Evolutionary conservation across 2,797 vertebrate species (phyloP).

Genomic region (Zalophus californianus): DNA sequence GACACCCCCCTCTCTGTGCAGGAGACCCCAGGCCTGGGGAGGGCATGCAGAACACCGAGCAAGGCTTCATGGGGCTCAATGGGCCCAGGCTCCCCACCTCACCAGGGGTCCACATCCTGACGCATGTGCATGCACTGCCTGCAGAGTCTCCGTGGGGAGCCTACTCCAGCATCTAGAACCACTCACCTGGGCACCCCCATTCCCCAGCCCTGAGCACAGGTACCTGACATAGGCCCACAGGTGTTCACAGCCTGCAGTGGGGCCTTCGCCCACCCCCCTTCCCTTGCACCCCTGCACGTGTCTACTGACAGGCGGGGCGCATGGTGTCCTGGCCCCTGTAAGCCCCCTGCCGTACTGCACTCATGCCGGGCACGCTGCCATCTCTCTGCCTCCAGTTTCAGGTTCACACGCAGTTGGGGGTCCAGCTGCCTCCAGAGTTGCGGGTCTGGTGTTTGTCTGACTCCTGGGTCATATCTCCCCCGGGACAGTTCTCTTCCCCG

Average conservation of each 20-base stretch:
- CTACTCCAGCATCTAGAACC: background rate
- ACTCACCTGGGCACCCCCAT: rapidly evolving
- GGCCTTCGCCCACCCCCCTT: background rate
- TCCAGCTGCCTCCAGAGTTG: slow-evolving; percentile 42
- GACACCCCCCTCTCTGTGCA: background rate
- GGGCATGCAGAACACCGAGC: background rate
- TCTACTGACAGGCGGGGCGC: background rate
- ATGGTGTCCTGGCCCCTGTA: background rate
- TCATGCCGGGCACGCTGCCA: background rate
- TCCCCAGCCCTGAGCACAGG: background rate
- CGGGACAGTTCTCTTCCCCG: background rate
- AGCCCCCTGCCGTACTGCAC: background rate
- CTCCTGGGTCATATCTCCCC: background rate
- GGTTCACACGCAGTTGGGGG: background rate
- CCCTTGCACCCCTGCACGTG: background rate
- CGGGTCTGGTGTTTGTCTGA: background rate
- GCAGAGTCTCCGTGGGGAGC: rapidly evolving
- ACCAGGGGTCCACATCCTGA: background rate
- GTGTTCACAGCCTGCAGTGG: background rate
- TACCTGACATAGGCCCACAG: background rate
- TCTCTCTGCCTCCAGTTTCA: slow-evolving; percentile 22
- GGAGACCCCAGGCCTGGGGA: background rate
- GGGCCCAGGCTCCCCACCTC: background rate
- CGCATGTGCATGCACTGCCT: background rate
- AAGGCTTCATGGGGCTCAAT: background rate